These are phyloP conservation scores for Sinotaia quadrata DNA, from an alignment of 2,888 invertebrate species.

Conservation along the genomic window DNA sequence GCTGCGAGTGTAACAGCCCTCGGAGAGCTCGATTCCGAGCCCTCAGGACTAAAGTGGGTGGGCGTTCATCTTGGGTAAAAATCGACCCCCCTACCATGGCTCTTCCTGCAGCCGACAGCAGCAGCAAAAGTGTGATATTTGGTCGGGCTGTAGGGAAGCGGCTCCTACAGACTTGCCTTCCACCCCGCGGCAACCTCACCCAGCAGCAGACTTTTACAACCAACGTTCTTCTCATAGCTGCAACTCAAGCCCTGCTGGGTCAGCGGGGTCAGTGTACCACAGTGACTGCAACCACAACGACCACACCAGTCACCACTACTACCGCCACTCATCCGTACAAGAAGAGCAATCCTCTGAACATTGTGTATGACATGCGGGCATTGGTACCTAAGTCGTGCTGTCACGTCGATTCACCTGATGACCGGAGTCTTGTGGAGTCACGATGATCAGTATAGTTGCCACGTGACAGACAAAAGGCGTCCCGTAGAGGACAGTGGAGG, in stretches of 20 bases:
- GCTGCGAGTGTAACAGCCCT: slow-evolving; percentile 30
- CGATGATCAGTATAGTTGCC: no score
- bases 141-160: background rate
- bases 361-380: slow-evolving; percentile 32
- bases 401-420: slow-evolving; percentile 33
- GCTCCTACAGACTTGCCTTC: background rate
- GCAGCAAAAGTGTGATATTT: background rate
- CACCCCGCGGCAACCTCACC: no score
- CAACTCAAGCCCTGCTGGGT: background rate
- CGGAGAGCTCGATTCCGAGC: slow-evolving; percentile 19
- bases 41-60: slow-evolving; percentile 15
- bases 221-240: no score
- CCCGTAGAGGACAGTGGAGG: no score
- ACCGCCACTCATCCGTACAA: background rate
- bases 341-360: slow-evolving; percentile 20
- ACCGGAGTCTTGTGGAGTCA: slow-evolving; percentile 37
- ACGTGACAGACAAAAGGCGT: no score
- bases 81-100: slow-evolving; percentile 4
- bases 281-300: background rate
- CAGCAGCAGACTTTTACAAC: no score
- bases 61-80: slow-evolving; percentile 11
- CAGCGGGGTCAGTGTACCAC: background rate
- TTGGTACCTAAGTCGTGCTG: slow-evolving; percentile 41
- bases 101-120: background rate
- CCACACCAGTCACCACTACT: background rate